phyloP scores from a whole-genome alignment of 2,797 vertebrate genomes.

The Hapalemur alaotrensis region DNA sequence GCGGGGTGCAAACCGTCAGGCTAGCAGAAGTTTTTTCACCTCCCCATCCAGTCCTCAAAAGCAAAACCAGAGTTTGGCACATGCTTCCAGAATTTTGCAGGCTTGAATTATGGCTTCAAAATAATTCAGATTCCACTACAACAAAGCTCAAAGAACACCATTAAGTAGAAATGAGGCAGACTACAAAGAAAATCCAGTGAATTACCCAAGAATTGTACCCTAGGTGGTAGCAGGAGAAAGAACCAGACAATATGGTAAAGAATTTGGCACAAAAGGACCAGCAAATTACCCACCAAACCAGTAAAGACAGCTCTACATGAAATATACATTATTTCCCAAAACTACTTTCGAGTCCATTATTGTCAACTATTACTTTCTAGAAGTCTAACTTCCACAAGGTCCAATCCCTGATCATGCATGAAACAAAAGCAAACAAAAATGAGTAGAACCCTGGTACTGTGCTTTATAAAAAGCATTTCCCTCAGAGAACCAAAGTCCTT shows the following conservation, averaged over 20 bases:
- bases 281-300: background rate
- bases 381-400: background rate
- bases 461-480: background rate
- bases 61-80: background rate
- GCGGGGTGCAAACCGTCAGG: background rate
- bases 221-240: background rate
- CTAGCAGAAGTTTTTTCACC: background rate
- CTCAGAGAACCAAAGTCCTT: background rate
- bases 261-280: background rate
- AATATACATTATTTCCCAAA: background rate
- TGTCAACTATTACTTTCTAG: background rate
- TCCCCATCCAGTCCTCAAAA: background rate
- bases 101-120: constrained; percentile 52
- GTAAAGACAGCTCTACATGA: background rate
- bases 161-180: background rate
- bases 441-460: background rate
- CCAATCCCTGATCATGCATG: background rate
- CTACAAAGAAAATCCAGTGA: background rate
- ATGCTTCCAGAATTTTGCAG: constrained; percentile 43
- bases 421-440: background rate
- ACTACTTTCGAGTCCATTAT: background rate
- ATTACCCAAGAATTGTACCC: background rate
- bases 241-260: background rate
- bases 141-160: constrained; percentile 36
- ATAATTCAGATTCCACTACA: constrained; percentile 54